A percentile compares a stretch with the other conserved stretches of the same genome.
Conservation (phyloP, 2,797 vertebrate species). For the Amphiprion clarkii region DNA sequence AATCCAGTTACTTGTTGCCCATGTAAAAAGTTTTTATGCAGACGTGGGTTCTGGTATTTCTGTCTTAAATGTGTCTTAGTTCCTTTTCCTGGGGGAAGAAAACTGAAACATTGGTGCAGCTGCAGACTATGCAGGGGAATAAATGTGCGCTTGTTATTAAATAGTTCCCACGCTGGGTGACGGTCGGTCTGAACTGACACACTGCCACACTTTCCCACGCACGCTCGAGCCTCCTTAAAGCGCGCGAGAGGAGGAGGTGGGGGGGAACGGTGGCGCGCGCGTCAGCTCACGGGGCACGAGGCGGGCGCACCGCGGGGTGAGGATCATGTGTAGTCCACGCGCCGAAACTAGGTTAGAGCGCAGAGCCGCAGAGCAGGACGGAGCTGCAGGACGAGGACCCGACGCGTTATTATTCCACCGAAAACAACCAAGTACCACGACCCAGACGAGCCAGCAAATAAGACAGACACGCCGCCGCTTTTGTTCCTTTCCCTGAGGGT, state of each 20-base stretch:
- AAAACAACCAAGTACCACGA: no score
- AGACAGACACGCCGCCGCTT: not conserved
- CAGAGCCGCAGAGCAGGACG: slow-evolving; percentile 52
- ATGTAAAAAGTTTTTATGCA: no score
- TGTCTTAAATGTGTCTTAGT: not conserved
- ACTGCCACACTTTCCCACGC: slow-evolving; percentile 88
- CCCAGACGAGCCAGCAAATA: not conserved
- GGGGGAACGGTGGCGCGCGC: slow-evolving; percentile 60
- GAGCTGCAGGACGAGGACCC: slow-evolving; percentile 27
- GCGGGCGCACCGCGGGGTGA: slow-evolving; percentile 79
- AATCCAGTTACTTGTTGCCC: no score
- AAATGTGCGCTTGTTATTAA: slow-evolving; percentile 33
- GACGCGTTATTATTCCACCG: not conserved
- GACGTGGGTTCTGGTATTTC: no score
- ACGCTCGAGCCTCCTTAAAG: slow-evolving; percentile 79
- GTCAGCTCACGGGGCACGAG: slow-evolving; percentile 79
- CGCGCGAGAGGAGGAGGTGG: slow-evolving; percentile 50
- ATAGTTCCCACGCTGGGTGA: slow-evolving; percentile 77
- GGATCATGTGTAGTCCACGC: slow-evolving; percentile 89
- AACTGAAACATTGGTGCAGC: not conserved
- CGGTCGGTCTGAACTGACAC: slow-evolving; percentile 75
- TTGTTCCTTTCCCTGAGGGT: not conserved
- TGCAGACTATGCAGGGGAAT: accelerated
- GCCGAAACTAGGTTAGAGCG: slow-evolving; percentile 82
- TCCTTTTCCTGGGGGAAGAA: no score